phyloP scores from a whole-genome alignment of 2,888 invertebrate species.

The Stomorhina lunata region DNA sequence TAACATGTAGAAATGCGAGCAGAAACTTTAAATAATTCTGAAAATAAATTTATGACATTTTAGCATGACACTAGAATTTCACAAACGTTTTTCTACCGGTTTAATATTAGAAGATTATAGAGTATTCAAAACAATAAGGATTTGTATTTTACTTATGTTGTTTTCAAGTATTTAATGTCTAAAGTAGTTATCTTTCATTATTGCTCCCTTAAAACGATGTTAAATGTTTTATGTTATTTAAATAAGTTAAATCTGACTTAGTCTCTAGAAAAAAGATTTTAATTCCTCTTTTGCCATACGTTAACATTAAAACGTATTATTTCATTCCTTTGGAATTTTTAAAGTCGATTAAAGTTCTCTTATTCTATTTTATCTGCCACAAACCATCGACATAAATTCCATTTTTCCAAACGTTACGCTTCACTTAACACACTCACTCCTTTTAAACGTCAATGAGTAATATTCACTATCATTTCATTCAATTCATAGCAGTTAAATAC shows the following conservation, averaged over 20 bases:
- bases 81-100: too few species aligned
- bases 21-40: too few species aligned
- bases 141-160: background rate
- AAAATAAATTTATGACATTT: too few species aligned
- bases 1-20: background rate
- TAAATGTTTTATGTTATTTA: background rate
- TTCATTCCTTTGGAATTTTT: conserved; percentile 34
- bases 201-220: background rate
- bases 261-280: background rate
- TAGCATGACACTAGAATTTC: too few species aligned
- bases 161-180: background rate
- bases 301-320: conserved; percentile 13
- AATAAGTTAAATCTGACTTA: background rate
- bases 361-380: background rate
- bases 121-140: too few species aligned
- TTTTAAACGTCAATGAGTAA: conserved; percentile 39
- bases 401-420: conserved; percentile 4
- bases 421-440: conserved; percentile 5
- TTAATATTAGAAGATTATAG: too few species aligned
- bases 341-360: conserved; percentile 23
- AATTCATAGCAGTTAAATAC: conserved; percentile 38
- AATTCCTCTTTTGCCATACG: background rate
- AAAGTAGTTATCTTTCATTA: background rate
- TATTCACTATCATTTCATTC: background rate
- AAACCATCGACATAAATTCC: conserved; percentile 6